Base-by-base conservation (phyloP, 2,797 vertebrate species). In the Melanitta fusca region DNA sequence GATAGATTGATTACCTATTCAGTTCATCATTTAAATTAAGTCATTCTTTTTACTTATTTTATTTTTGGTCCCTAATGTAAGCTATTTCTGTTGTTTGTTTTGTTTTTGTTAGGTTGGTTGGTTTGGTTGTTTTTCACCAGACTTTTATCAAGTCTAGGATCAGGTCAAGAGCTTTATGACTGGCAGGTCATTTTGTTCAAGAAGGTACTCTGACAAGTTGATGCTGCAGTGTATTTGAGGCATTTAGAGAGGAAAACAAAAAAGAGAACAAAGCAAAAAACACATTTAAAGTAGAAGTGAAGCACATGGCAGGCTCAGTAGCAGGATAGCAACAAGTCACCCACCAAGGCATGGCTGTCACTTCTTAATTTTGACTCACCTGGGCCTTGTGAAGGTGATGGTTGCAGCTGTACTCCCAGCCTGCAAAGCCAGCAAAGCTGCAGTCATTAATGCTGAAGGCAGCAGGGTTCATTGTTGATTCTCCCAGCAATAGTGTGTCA, bases 391-490 rank as follows among this genome's bases (percentile, higher is more conserved):
- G 80, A 45, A 79, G 77, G 56, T 54, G 73, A 62, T 1, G 24
- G 21, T 21, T 88, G 72, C 39, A 77, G 49, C 81, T 41, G 11
- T 8, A 17, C 21, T 45, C 64, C 36, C 79, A 30, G 38, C 71
- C 49, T 9, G 0, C 47, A 8, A 0, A 2, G 41, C 60, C 1
- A 0, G 15, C 0, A 0, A 83, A 60, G 51, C 83, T 60, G 65
- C 8, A 18, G 77, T 34, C 16, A 2, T 82, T 84, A 68, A 34
- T 18, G 45, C 68, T 45, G 80, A 39, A 69, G 58, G 11, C 58
- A 51, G 49, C 0, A 4, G 90, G 41, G 66, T 47, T 73, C 30
- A 2, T 49, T 60, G 87, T 66, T 8, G 2, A 28, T 69, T 90
- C 80, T 73, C 56, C 36, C 69, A 65, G 85, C 49, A 73, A 10